Evolutionary conservation across 1,140 invertebrate species (phyloP).

Genomic region (Aphelenchoides fujianensis): DNA sequence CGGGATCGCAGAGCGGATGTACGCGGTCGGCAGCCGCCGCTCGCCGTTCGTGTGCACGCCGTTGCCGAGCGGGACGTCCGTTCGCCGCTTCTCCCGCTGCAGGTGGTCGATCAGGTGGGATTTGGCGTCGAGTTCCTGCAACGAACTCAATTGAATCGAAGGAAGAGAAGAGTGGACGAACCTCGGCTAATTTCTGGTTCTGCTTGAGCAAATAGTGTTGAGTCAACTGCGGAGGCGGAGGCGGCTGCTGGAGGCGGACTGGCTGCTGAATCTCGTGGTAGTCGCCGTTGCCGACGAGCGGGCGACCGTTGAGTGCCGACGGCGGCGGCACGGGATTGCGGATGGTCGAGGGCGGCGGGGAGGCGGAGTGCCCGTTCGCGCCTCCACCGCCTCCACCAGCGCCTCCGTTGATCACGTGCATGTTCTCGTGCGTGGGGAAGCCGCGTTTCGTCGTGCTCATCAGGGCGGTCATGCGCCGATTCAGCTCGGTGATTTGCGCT

Average conservation of each 20-base stretch:
- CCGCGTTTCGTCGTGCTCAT: conserved; percentile 40
- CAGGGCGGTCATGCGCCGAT: conserved; percentile 47
- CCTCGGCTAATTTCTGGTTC: conserved; percentile 23
- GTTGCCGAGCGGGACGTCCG: conserved; percentile 8
- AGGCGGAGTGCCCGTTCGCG: not conserved
- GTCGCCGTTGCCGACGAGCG: conserved; percentile 6
- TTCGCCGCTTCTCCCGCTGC: conserved; percentile 26
- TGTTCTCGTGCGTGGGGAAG: conserved; percentile 38
- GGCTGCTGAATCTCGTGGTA: too few relatives aligned
- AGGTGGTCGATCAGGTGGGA: conserved; percentile 31
- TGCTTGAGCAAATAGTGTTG: conserved; percentile 8
- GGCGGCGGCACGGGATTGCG: conserved; percentile 14
- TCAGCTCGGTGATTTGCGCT: conserved; percentile 58
- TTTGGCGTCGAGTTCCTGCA: conserved; percentile 36
- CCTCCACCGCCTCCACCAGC: not conserved
- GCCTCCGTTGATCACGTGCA: conserved; percentile 17
- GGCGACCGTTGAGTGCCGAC: too few relatives aligned
- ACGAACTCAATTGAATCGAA: not conserved
- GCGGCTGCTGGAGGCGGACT: too few relatives aligned
- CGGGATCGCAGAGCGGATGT: conserved; percentile 34
- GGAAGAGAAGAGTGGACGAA: not conserved
- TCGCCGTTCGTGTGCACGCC: not conserved
- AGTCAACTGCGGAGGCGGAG: conserved; percentile 16
- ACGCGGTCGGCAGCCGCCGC: conserved; percentile 31
- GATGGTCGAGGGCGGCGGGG: not conserved